These are phyloP conservation scores for Hippocampus comes DNA, from an alignment of 2,113 vertebrate genomes.

Conservation along the genomic window DNA sequence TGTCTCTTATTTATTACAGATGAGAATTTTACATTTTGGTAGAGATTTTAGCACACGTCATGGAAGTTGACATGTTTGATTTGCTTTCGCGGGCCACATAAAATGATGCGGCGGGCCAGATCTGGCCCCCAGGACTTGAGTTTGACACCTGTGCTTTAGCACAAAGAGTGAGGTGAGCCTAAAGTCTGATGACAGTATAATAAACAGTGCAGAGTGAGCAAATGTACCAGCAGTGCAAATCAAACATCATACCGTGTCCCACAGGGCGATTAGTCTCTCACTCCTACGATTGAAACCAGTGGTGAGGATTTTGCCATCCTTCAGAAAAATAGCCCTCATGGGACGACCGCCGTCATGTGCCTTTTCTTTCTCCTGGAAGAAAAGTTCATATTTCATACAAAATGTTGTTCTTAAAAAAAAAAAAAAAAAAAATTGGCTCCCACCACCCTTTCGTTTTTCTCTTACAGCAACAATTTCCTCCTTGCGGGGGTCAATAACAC, in stretches of 20 bases:
- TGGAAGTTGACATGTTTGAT: no score
- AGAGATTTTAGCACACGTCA: no score
- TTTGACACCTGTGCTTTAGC: no score
- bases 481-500: conserved; percentile 90
- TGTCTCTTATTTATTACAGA: no score
- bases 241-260: conserved; percentile 80
- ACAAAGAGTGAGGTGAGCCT: background rate
- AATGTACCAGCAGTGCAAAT: background rate
- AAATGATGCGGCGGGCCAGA: no score
- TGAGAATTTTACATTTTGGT: no score
- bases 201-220: background rate
- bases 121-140: no score
- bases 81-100: no score
- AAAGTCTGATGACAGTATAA: background rate
- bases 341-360: conserved; percentile 91
- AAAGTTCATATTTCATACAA: background rate
- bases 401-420: background rate
- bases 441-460: background rate
- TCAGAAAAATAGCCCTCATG: conserved; percentile 92
- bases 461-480: conserved; percentile 83
- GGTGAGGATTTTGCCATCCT: conserved; percentile 89
- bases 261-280: conserved; percentile 90
- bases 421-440: conserved; percentile 9
- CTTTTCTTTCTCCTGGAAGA: conserved; percentile 88
- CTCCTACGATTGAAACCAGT: conserved; percentile 98